Conservation (phyloP, 2,113 vertebrate genomes). For the Clupea harengus region DNA sequence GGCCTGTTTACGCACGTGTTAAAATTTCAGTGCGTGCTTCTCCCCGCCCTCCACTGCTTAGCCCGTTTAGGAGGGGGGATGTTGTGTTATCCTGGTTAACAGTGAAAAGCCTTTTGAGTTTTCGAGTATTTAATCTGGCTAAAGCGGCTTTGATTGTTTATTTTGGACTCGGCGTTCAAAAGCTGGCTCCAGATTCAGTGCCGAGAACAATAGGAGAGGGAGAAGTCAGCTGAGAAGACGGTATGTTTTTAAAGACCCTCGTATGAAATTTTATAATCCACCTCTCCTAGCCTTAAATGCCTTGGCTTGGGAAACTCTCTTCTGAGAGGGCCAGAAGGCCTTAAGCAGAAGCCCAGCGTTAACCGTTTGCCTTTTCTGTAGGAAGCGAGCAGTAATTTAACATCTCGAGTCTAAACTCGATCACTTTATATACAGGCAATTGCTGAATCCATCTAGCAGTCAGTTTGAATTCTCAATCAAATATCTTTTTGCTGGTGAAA, state of each 20-base stretch:
- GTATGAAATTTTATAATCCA: neutral
- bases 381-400: neutral
- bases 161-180: slow-evolving; percentile 38
- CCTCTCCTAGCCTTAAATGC: neutral
- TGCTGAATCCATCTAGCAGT: neutral
- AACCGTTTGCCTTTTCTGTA: neutral
- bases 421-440: neutral
- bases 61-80: slow-evolving; percentile 16
- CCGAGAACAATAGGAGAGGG: slow-evolving; percentile 36
- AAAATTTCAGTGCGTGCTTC: slow-evolving; percentile 28
- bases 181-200: slow-evolving; percentile 35
- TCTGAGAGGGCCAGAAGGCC: neutral
- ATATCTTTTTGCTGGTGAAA: neutral
- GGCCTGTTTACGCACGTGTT: slow-evolving; percentile 33
- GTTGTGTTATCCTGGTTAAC: slow-evolving; percentile 37
- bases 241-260: slow-evolving; percentile 5
- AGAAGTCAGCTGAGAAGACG: slow-evolving; percentile 23
- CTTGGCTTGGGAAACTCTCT: neutral
- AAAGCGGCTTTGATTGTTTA: slow-evolving; percentile 48
- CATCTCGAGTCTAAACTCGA: neutral
- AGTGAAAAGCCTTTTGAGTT: slow-evolving; percentile 38
- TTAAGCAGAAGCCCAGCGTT: neutral
- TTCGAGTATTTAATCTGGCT: slow-evolving; percentile 39
- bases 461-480: neutral
- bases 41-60: slow-evolving; percentile 1